Evolutionary conservation across 2,888 invertebrate genomes (phyloP).

Genomic region (Escarpia spicata): DNA sequence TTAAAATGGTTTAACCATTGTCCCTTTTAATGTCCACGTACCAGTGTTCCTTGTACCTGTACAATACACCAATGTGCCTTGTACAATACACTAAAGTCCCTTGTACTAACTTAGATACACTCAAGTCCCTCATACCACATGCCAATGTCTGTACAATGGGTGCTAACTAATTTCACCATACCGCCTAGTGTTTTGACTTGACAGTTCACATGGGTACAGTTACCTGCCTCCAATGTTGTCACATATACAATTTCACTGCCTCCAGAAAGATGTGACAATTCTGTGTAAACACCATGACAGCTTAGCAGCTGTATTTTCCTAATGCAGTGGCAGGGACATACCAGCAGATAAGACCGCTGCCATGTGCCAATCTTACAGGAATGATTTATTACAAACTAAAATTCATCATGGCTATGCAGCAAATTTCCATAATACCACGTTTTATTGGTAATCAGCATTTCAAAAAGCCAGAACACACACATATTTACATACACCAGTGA

Average conservation of each 20-base stretch:
- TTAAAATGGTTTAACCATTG: background rate
- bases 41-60: too few species aligned
- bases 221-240: background rate
- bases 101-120: too few species aligned
- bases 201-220: background rate
- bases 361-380: background rate
- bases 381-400: background rate
- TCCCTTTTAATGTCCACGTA: too few species aligned
- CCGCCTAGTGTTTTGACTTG: background rate
- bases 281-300: background rate
- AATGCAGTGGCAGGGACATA: background rate
- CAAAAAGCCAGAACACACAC: background rate
- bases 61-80: background rate
- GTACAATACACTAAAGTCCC: background rate
- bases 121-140: background rate
- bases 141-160: background rate
- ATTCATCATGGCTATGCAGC: background rate
- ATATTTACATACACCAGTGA: background rate
- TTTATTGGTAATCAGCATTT: background rate
- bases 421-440: background rate
- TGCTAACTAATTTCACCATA: background rate
- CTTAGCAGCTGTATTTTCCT: background rate
- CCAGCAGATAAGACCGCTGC: background rate
- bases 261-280: slow-evolving; percentile 16
- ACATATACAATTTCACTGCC: background rate